These are phyloP conservation scores for Ispidina lecontei DNA, from an alignment of 2,797 vertebrate genomes.

Conservation along the genomic window DNA sequence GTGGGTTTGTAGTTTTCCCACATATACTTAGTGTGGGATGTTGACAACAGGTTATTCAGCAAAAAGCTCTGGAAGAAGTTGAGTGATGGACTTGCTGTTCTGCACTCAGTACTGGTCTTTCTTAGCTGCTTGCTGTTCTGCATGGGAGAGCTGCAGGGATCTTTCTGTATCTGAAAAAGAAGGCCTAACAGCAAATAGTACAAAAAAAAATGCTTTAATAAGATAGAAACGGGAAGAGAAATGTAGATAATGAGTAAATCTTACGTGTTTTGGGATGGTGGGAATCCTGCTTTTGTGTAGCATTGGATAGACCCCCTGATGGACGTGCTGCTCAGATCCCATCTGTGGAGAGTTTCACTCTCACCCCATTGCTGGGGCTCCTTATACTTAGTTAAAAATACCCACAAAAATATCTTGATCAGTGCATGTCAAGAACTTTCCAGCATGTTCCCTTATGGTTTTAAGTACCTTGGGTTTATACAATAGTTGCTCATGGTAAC, in stretches of 20 bases:
- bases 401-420: background rate
- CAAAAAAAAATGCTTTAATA: background rate
- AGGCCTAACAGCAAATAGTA: background rate
- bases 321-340: background rate
- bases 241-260: background rate
- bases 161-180: background rate
- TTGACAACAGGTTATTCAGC: background rate
- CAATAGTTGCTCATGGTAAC: background rate
- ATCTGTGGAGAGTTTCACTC: background rate
- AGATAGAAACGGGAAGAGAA: background rate
- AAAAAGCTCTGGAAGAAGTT: background rate
- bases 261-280: background rate
- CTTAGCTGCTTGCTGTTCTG: background rate
- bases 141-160: background rate
- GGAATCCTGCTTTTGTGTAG: background rate
- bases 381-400: background rate
- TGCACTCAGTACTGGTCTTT: background rate
- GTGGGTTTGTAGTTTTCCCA: background rate
- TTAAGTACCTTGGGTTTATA: background rate
- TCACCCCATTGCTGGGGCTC: background rate
- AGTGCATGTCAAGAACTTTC: background rate
- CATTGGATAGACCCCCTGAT: background rate
- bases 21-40: background rate
- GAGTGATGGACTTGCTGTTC: background rate
- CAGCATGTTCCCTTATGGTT: background rate